phyloP scores from a whole-genome alignment of 2,888 invertebrate species.

The Buathra laborator region DNA sequence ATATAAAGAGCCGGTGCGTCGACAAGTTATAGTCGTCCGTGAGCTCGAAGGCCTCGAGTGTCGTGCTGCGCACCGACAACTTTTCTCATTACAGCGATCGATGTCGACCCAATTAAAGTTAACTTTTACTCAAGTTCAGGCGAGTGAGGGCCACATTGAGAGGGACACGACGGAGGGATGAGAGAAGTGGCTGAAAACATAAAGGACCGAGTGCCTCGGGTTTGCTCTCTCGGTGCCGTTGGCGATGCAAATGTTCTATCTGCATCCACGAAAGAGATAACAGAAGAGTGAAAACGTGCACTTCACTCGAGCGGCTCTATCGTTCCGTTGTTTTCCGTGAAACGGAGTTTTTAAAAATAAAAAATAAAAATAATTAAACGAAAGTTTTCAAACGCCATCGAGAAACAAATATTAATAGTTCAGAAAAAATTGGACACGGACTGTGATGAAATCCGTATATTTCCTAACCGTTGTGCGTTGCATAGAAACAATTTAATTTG shows the following conservation, averaged over 20 bases:
- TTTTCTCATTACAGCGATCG: constrained; percentile 83
- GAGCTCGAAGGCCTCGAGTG: constrained; percentile 42
- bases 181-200: constrained; percentile 56
- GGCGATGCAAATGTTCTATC: constrained; percentile 60
- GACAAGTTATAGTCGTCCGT: constrained; percentile 28
- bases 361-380: constrained; percentile 19
- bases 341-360: constrained; percentile 30
- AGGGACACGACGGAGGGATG: not conserved
- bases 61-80: constrained; percentile 74
- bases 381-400: not conserved
- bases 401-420: constrained; percentile 9
- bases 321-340: constrained; percentile 33
- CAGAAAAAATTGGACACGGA: constrained; percentile 29
- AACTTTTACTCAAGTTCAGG: constrained; percentile 71
- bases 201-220: constrained; percentile 47
- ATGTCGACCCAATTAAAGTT: constrained; percentile 82
- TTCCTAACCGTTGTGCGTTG: constrained; percentile 40
- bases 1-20: constrained; percentile 43
- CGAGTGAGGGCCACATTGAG: constrained; percentile 44
- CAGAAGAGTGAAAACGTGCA: not conserved
- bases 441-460: constrained; percentile 23
- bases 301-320: not conserved
- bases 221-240: constrained; percentile 48
- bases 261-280: constrained; percentile 50
- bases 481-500: constrained; percentile 55